Evolutionary conservation across 2,113 vertebrate species (phyloP).

Genomic region (Rhinolophus ferrumequinum): DNA sequence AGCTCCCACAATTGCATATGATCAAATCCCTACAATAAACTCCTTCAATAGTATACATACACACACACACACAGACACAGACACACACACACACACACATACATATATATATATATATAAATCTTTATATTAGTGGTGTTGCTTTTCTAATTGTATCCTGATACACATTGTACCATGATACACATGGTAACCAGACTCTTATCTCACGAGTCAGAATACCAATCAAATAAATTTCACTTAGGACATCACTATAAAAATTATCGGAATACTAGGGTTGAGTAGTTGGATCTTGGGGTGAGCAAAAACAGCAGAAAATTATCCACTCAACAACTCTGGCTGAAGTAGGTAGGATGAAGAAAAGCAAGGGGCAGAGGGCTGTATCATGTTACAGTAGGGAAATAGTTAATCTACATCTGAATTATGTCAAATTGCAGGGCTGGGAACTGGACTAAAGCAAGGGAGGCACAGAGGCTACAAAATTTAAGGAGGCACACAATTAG

Average conservation of each 20-base stretch:
- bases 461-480: background rate
- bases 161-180: constrained; percentile 35
- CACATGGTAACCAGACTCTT: constrained; percentile 43
- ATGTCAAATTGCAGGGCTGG: background rate
- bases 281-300: background rate
- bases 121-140: constrained; percentile 48
- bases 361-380: background rate
- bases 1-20: constrained; percentile 13
- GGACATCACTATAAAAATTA: constrained; percentile 16
- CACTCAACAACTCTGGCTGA: constrained; percentile 18
- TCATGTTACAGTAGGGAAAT: background rate
- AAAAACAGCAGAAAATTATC: constrained; percentile 48
- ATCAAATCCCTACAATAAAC: constrained; percentile 53
- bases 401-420: constrained; percentile 14
- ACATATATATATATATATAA: background rate
- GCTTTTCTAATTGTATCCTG: constrained; percentile 47
- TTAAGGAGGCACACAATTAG: background rate
- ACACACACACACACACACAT: background rate
- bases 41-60: constrained; percentile 1
- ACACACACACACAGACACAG: background rate
- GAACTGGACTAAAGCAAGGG: background rate
- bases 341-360: background rate
- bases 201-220: constrained; percentile 47
- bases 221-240: constrained; percentile 42
- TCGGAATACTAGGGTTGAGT: constrained; percentile 1